These are phyloP conservation scores for Isotomurus palustris DNA, from an alignment of 2,888 invertebrate species.

Conservation along the genomic window DNA sequence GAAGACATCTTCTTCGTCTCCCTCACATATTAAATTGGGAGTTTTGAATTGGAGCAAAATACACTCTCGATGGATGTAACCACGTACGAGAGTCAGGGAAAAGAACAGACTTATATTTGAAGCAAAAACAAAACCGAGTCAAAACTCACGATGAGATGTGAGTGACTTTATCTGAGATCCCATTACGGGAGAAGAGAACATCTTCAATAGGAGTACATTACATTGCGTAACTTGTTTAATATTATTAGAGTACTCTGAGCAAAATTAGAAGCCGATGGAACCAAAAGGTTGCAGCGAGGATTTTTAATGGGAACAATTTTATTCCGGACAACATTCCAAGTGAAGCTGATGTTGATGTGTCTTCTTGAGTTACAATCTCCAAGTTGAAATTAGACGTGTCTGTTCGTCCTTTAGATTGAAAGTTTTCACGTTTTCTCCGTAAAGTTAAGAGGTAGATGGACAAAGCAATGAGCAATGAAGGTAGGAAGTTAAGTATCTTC, in stretches of 20 bases:
- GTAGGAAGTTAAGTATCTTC: not conserved
- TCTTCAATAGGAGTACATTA: not conserved
- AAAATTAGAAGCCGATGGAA: too few species aligned
- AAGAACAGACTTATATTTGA: too few species aligned
- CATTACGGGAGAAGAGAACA: not conserved
- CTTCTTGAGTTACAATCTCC: not conserved
- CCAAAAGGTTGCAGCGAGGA: too few species aligned
- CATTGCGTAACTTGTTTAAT: too few species aligned
- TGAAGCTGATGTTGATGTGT: not conserved
- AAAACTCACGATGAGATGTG: too few species aligned
- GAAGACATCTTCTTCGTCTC: slow-evolving; percentile 3
- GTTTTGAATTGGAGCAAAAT: too few species aligned
- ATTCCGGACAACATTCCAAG: slow-evolving; percentile 4
- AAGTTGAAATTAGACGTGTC: not conserved
- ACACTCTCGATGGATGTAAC: too few species aligned
- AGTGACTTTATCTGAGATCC: not conserved
- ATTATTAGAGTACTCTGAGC: too few species aligned
- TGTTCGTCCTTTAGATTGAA: not conserved
- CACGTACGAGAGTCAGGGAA: too few species aligned
- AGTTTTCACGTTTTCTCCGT: not conserved
- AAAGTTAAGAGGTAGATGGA: not conserved
- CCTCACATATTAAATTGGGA: too few species aligned
- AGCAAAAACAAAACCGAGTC: too few species aligned
- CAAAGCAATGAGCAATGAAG: not conserved
- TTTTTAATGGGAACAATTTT: slow-evolving; percentile 1